A percentile compares a stretch with the other conserved stretches of the same genome.
These are phyloP conservation scores for Macrosiphum euphorbiae DNA, from an alignment of 2,888 invertebrate genomes.

Conservation along the genomic window DNA sequence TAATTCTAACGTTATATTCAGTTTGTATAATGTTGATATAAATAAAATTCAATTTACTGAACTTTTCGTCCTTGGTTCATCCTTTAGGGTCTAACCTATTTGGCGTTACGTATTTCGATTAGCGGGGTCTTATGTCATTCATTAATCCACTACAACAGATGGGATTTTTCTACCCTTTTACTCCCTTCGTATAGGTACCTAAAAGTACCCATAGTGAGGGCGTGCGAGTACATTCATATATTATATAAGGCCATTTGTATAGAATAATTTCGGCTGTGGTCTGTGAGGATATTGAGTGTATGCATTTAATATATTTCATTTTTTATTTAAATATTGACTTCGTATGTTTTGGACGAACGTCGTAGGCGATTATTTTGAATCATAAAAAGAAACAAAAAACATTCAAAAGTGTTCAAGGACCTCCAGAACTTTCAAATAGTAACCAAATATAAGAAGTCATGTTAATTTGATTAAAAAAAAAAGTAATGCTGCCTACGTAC, in stretches of 20 bases:
- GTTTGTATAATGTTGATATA: not conserved
- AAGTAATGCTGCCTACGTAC: not conserved
- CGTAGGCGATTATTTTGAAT: not conserved
- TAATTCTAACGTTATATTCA: not conserved
- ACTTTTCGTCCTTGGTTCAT: not conserved
- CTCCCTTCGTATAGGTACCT: not conserved
- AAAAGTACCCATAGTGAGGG: not conserved
- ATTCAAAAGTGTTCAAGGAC: not conserved
- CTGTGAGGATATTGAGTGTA: not conserved
- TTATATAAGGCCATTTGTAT: not conserved
- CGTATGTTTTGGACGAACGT: not conserved
- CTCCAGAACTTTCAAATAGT: not conserved
- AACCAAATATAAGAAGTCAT: not conserved
- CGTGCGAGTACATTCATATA: not conserved
- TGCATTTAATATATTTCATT: conserved; percentile 14
- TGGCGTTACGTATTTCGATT: conserved; percentile 21
- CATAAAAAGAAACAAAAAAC: not conserved
- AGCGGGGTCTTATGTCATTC: conserved; percentile 37
- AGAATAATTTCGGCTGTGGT: not conserved
- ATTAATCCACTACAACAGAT: conserved; percentile 19
- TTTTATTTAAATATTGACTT: conserved; percentile 19
- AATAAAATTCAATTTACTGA: not conserved
- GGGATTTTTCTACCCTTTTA: conserved; percentile 4
- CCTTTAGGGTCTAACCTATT: not conserved
- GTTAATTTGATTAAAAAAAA: conserved; percentile 3